phyloP scores from a whole-genome alignment of 2,113 vertebrate genomes.

The Spilogale gracilis region DNA sequence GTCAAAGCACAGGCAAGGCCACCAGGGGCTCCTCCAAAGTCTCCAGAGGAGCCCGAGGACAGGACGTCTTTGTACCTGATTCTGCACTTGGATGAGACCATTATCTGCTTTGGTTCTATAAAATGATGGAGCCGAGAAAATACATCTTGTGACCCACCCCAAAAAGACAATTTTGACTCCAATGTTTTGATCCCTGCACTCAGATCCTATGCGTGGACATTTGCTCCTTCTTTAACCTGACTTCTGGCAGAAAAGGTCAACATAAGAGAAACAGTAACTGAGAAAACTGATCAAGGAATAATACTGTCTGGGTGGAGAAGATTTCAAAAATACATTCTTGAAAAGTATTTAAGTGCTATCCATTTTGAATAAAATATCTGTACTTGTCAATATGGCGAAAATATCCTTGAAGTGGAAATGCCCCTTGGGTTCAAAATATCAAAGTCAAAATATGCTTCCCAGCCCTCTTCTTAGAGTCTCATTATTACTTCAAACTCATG shows the following conservation, averaged over 20 bases:
- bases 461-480: not conserved
- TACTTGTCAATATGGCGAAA: not conserved
- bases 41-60: not conserved
- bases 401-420: not conserved
- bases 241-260: conserved; percentile 24
- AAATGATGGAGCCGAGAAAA: not conserved
- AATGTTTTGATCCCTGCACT: not conserved
- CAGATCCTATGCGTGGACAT: not conserved
- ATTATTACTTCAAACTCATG: not conserved
- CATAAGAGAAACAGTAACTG: not conserved
- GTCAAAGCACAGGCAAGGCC: not conserved
- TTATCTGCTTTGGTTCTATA: not conserved
- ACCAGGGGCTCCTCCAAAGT: not conserved
- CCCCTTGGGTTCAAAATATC: not conserved
- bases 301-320: not conserved
- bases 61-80: not conserved
- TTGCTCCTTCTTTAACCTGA: not conserved
- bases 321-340: not conserved
- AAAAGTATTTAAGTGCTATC: not conserved
- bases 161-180: not conserved
- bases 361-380: not conserved
- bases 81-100: not conserved
- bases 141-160: not conserved
- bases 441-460: not conserved
- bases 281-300: conserved; percentile 27